A percentile compares a stretch with the other conserved stretches of the same genome.
phyloP scores from a whole-genome alignment of 2,888 invertebrate species.

The Sympetrum striolatum region DNA sequence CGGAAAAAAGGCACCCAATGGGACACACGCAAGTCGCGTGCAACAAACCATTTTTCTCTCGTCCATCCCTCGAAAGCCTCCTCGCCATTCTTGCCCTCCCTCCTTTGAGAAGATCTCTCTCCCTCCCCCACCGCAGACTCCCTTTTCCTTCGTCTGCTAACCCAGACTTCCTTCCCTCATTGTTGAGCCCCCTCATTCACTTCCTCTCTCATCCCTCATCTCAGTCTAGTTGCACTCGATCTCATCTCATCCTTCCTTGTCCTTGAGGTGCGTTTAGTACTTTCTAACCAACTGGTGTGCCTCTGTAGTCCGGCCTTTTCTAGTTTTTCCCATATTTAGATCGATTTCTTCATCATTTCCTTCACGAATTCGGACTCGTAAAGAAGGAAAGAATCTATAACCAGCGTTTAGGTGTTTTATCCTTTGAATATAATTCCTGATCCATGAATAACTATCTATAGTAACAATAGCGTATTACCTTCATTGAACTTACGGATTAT shows the following conservation, averaged over 20 bases:
- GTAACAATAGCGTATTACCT: no score
- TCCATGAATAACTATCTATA: no score
- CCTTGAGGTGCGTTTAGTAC: background rate
- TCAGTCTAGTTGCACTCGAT: conserved; percentile 13
- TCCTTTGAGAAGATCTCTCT: background rate
- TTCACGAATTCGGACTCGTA: no score
- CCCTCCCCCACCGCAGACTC: background rate
- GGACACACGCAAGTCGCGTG: conserved; percentile 4
- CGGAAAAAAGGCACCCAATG: background rate
- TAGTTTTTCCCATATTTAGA: background rate
- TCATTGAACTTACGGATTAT: no score
- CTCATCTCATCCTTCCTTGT: background rate
- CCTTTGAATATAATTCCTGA: no score
- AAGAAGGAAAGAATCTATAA: no score
- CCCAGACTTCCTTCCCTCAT: conserved; percentile 50
- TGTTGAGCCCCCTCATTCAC: background rate
- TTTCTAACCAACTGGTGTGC: background rate
- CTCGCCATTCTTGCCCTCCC: background rate
- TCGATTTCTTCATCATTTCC: no score
- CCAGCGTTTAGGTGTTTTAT: no score
- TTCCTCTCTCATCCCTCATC: conserved; percentile 44
- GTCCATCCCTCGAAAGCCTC: conserved; percentile 50
- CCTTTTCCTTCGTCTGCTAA: conserved; percentile 46
- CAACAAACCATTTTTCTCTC: conserved; percentile 27
- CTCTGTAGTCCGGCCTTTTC: background rate